phyloP scores from a whole-genome alignment of 2,888 invertebrate species.

The Aphodius sticticus region DNA sequence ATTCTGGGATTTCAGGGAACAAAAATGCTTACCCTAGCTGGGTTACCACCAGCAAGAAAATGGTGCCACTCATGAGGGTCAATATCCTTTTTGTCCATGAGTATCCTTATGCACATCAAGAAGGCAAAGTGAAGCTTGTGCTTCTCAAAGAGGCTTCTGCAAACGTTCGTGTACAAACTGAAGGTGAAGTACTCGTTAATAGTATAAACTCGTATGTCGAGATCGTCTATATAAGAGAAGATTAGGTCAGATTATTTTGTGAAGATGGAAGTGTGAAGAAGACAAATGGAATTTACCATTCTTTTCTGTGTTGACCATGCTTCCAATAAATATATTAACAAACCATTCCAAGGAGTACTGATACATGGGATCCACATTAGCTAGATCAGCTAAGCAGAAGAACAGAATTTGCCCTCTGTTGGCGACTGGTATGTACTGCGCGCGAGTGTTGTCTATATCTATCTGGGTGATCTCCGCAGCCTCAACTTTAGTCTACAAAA shows the following conservation, averaged over 20 bases:
- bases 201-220: constrained; percentile 76
- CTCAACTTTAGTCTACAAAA: constrained; percentile 74
- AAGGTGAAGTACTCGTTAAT: constrained; percentile 85
- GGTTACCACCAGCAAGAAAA: constrained; percentile 76
- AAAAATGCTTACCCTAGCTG: constrained; percentile 60
- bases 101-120: constrained; percentile 73
- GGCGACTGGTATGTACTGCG: constrained; percentile 86
- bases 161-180: constrained; percentile 85
- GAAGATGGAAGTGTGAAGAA: background rate
- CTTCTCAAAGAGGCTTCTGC: constrained; percentile 87
- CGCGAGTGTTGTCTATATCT: constrained; percentile 83
- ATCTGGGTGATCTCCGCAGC: constrained; percentile 82
- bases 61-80: constrained; percentile 76
- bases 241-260: background rate
- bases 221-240: constrained; percentile 64
- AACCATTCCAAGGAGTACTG: constrained; percentile 96
- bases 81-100: constrained; percentile 68
- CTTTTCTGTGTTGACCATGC: constrained; percentile 75
- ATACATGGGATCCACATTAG: constrained; percentile 93
- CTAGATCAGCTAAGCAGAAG: constrained; percentile 87
- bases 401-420: constrained; percentile 86
- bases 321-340: constrained; percentile 77
- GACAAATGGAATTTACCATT: constrained; percentile 62
- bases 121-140: constrained; percentile 89
- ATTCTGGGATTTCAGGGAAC: background rate